A percentile compares a stretch with the other conserved stretches of the same genome.
Conservation (phyloP, 1,140 invertebrate genomes). For the Pogonomyrmex californicus region DNA sequence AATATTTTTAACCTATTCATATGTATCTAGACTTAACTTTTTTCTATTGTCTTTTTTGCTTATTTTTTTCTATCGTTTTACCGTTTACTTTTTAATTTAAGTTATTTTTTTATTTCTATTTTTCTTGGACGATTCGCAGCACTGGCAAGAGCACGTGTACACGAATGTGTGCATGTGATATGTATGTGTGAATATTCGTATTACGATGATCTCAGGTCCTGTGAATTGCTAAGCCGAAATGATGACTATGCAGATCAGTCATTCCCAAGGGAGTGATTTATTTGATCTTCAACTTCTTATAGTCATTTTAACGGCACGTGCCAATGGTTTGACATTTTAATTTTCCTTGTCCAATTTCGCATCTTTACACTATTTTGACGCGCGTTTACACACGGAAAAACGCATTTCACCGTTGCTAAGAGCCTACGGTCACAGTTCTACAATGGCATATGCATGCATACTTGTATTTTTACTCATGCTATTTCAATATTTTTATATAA, state of each 20-base stretch:
- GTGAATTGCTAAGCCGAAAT: constrained; percentile 5
- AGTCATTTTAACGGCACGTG: constrained; percentile 14
- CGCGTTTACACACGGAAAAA: not conserved
- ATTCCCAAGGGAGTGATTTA: not conserved
- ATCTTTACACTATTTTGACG: not conserved
- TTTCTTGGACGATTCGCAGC: not conserved
- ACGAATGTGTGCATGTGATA: not conserved
- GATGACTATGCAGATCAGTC: constrained; percentile 5
- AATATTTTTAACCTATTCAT: not conserved
- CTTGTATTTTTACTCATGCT: not conserved
- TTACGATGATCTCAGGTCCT: not conserved
- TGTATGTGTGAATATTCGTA: not conserved
- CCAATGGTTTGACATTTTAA: not conserved
- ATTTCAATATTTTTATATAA: constrained; percentile 3
- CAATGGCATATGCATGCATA: not conserved
- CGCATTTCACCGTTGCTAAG: not conserved
- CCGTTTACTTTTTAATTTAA: not conserved
- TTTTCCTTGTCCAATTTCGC: not conserved
- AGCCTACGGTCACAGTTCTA: not conserved
- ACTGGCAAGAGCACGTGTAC: not conserved
- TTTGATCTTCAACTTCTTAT: not conserved
- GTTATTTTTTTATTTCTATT: not conserved
- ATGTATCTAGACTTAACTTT: not conserved
- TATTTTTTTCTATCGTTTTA: not conserved
- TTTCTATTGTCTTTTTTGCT: not conserved